These are phyloP conservation scores for Helicoverpa assulta DNA, from an alignment of 2,888 invertebrate genomes.

Conservation along the genomic window DNA sequence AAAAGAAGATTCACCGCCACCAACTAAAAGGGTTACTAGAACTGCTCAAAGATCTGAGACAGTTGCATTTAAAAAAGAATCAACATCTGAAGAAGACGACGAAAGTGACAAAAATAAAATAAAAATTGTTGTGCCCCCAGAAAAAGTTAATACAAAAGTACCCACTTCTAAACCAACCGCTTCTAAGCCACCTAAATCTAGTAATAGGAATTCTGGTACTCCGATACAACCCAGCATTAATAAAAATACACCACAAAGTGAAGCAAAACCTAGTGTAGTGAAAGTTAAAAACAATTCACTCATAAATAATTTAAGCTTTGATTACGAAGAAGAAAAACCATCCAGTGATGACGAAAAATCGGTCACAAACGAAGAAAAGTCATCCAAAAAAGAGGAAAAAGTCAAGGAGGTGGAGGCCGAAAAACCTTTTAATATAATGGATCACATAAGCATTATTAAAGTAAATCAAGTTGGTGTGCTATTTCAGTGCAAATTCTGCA, in stretches of 20 bases:
- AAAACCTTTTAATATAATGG: conserved; percentile 83
- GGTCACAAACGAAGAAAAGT: conserved; percentile 27
- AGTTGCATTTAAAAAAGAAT: conserved; percentile 42
- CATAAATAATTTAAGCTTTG: conserved; percentile 54
- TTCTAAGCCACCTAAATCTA: conserved; percentile 16
- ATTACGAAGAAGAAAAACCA: conserved; percentile 43
- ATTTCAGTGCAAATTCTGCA: conserved; percentile 86
- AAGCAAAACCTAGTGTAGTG: conserved; percentile 18
- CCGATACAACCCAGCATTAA: conserved; percentile 12
- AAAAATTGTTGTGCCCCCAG: conserved; percentile 61
- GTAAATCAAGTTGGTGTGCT: conserved; percentile 86
- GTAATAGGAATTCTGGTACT: conserved; percentile 15
- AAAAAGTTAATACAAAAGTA: conserved; percentile 60
- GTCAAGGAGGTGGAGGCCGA: conserved; percentile 54
- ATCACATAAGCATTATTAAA: conserved; percentile 84
- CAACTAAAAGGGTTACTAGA: conserved; percentile 56
- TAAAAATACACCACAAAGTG: conserved; percentile 20
- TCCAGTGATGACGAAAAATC: conserved; percentile 45
- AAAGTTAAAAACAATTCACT: conserved; percentile 22
- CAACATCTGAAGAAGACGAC: conserved; percentile 27
- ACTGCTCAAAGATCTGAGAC: conserved; percentile 34
- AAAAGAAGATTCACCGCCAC: conserved; percentile 53
- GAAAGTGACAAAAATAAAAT: conserved; percentile 62
- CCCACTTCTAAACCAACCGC: conserved; percentile 29
- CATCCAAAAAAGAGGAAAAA: conserved; percentile 46